Base-by-base conservation (phyloP, 2,113 vertebrate species). In the Pelmatolapia mariae region DNA sequence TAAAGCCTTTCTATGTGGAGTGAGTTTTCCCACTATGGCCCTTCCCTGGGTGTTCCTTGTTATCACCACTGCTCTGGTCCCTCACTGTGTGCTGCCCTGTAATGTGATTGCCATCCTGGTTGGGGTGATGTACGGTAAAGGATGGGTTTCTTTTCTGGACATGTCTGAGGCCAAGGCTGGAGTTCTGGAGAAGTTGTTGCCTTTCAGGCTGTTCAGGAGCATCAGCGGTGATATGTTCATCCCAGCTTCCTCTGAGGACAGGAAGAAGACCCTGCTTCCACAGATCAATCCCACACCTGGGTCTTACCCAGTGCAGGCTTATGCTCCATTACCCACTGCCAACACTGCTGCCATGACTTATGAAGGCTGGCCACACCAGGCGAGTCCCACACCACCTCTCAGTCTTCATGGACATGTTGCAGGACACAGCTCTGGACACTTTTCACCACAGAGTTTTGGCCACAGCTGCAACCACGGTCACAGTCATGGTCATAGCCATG, bases 241-340 rank as follows among this genome's bases (percentile, higher is more conserved):
- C 3, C 92, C 94, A n/a, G 92, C 93, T 13, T 93, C 92, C 57
- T 22, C 76, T 1, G 90, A 93, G n/a, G 89, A 95, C 40, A 92
- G 93, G 68, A 93, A 92, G 80, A 95, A 89, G 85, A 93, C 89
- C 3, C 79, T 96, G 33, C 94, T 96, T 19, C 94, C 94, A n/a
- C 90, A 85, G 16, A 90, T 95, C 52, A 94, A 90, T 10, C 93
- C 94, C n/a, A 85, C 91, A 31, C 93, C 95, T 4, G 95, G 94
- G 6, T 94, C 93, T n/a, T 96, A 96, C 86, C 95, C 95, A 0
- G 93, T 95, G 56, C 95, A 96, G 78, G 93, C 90, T 3, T 96
- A 96, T 4, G 94, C 92, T 40, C 93, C 91, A 4, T 5, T 86
- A 40, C 86, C 89, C 57, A 91, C 81, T 68, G 15, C 88, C 3